Base-by-base conservation (phyloP, 2,797 vertebrate genomes). In the Clarias fuscus region DNA sequence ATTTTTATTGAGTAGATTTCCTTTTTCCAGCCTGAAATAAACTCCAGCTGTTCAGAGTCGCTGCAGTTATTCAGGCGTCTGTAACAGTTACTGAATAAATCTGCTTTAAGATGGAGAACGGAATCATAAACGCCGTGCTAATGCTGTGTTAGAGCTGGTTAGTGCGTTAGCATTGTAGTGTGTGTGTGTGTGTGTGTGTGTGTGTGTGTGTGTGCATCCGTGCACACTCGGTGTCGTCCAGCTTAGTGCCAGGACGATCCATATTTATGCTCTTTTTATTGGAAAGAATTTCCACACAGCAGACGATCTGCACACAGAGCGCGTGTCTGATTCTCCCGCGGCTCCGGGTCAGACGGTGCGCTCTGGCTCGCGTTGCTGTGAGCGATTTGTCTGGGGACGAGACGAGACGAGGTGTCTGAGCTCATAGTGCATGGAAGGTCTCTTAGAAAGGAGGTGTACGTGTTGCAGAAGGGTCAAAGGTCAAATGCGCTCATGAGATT, bases 241-340 rank as follows among this genome's bases (percentile, higher is more conserved):
- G 62, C 18, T 83, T 4, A 5, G 61, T 53, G 64, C 56, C 33
- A 80, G 70, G 56, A 7, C 40, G 37, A 81, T 84, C 65, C 77
- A 80, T 40, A 71, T 79, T 77, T 76, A 37, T 83, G 61, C 43
- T 64, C 24, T 83, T 80, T 75, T 22, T 83, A 65, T 64, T 83
- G 43, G 80, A 85, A 82, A 17, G 85, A 73, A 86, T 84, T 86
- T 68, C 77, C 58, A 87, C 82, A 72, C n/a, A 22, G 84, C 72
- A 62, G 30, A n/a, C 24, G 2, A 13, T 73, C 71, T 62, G 58
- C 73, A 62, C 75, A 85, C 61, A 13, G 43, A 72, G 24, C 22
- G 20, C 43, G 22, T 27, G 22, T n/a, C 7, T 48, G 43, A 53
- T 75, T 75, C 24, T 53, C 27, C 72, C n/a, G 72, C 40, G 1